Evolutionary conservation across 2,888 invertebrate species (phyloP), one percentile per base, ranked within the genome.

Genomic region (Nemotelus pantherinus): DNA sequence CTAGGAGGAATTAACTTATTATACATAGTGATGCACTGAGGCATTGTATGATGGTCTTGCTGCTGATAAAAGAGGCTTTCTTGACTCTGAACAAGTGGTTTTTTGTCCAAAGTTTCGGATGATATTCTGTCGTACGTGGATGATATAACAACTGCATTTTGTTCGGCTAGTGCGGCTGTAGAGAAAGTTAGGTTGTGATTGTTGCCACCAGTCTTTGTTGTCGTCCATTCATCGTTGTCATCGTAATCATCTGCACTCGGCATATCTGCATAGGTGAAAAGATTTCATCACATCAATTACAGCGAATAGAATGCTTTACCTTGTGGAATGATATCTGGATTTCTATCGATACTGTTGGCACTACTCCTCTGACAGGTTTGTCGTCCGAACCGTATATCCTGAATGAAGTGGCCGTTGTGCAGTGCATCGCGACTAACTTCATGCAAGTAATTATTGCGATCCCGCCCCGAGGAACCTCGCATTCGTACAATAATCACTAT

Each of bases 401-500:
- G 86, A 82, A 85, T 84, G 82, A 85, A 85, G 80, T 85, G 86
- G 41, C 50, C 79, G 83, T 86, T 86, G 82, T 86, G 86, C 63
- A 86, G 79, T 1, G 84, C 84, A n/a, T 86, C 86, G 48, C 83
- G 82, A 53, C 82, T 83, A 77, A 85, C 83, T 81, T 85, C 86
- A 83, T 84, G 85, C 80, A 86, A 84, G 82, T 86, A 86, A 83
- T 86, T 86, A 83, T 86, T 86, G 78, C 87, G 85, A 83, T 87
- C 87, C 80, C 85, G 84, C 67, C 87, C 87, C 58, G 86, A 84
- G 45, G 87, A 87, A 78, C 88, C 88, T 80, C 88, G 86, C 83
- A 89, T 86, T 76, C 89, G 86, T 82, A 90, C 89, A 82, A 89
- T 87, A 70, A 90, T 85, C 75, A 89, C 89, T 82, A 88, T 88